Evolutionary conservation across 2,113 vertebrate genomes (phyloP), one percentile per base, ranked within the genome.

Genomic region (Scopus umbretta): DNA sequence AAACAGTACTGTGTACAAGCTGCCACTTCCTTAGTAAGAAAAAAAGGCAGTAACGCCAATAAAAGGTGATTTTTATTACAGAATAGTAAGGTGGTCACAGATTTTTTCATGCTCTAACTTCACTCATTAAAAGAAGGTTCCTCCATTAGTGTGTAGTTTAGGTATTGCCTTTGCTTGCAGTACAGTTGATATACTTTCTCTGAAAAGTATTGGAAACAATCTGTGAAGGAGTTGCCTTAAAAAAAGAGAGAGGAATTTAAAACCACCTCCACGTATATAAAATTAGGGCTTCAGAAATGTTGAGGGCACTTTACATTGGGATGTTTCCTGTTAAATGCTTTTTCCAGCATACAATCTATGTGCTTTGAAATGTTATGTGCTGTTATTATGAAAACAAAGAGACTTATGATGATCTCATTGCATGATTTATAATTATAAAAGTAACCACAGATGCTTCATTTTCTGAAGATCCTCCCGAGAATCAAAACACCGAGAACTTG

Each of bases 391-490:
- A 89, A 93, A 95, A 74, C 56, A 88, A 61, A 82, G 38, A 82
- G n/a, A 52, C 58, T 83, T 91, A 56, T 1, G 1, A 70, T 96
- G 95, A 96, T 72, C 70, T 94, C 89, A 96, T 20, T 56, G 38
- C 11, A 87, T 87, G 74, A 92, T 95, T 95, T 93, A 74, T 61
- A 80, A 74, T 78, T 72, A 74, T 61, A 68, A 92, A 96, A 85
- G 59, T 75, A 93, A 62, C 59, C 61, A 74, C 86, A 91, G 71
- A 91, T 88, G 84, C 88, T 86, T 92, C 18, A 42, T 91, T 94
- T 96, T 96, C 78, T 84, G 95, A 91, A 81, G 76, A 86, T 89
- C 56, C 93, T 94, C 90, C 50, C 7, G 53, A 93, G 90, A 96
- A 80, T 88, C 80, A 74, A 86, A 96, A 74, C 88, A 91, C 73